A percentile compares a stretch with the other conserved stretches of the same genome.
phyloP scores from a whole-genome alignment of 2,888 invertebrate species.

The Heliconius aoede region DNA sequence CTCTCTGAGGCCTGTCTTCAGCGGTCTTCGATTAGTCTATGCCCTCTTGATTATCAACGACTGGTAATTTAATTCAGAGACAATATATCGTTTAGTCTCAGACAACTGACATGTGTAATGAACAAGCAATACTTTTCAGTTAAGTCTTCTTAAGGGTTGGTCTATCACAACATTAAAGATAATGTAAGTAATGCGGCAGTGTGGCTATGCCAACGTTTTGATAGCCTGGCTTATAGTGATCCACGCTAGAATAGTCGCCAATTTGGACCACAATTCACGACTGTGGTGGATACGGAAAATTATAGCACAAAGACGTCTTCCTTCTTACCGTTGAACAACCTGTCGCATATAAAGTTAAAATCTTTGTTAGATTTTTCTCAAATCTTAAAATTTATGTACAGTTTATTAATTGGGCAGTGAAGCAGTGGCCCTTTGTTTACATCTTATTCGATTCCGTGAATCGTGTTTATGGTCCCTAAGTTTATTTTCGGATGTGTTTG shows the following conservation, averaged over 20 bases:
- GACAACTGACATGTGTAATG: constrained; percentile 21
- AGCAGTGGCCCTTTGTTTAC: constrained; percentile 76
- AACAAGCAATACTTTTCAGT: constrained; percentile 37
- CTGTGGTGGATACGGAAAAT: constrained; percentile 64
- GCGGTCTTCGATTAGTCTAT: constrained; percentile 57
- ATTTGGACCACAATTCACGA: constrained; percentile 62
- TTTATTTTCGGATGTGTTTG: constrained; percentile 82
- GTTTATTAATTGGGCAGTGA: constrained; percentile 78
- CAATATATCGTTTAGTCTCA: constrained; percentile 20
- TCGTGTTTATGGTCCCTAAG: constrained; percentile 80
- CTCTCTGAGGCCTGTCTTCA: constrained; percentile 59
- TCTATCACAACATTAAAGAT: constrained; percentile 25
- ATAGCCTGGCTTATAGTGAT: constrained; percentile 57
- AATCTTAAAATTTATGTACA: constrained; percentile 80
- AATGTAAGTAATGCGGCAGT: constrained; percentile 61
- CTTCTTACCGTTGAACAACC: constrained; percentile 81
- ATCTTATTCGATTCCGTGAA: constrained; percentile 83
- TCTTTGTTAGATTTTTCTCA: constrained; percentile 79
- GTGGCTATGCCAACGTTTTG: constrained; percentile 56
- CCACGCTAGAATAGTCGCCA: constrained; percentile 70
- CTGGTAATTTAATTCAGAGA: constrained; percentile 50
- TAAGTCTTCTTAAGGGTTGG: constrained; percentile 31
- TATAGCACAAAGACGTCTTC: constrained; percentile 83
- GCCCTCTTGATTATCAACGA: constrained; percentile 56
- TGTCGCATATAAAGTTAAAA: constrained; percentile 77